phyloP scores from a whole-genome alignment of 2,797 vertebrate genomes.

The Philypnodon macrostomus region DNA sequence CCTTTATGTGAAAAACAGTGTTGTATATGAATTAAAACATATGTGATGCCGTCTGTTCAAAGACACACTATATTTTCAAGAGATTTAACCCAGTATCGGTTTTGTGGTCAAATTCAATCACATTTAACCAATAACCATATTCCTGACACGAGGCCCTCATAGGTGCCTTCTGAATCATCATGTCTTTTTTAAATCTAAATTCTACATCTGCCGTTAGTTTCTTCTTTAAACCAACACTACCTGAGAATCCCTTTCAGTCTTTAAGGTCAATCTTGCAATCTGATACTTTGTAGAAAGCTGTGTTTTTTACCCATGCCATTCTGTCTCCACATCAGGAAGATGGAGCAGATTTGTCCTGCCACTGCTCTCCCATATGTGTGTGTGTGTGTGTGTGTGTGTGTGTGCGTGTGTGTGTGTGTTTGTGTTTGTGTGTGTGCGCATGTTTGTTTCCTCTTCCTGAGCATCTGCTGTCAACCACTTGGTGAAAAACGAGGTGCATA shows the following conservation, averaged over 20 bases:
- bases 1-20: too few species aligned
- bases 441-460: slow-evolving; percentile 46
- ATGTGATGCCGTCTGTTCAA: too few species aligned
- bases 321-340: slow-evolving; percentile 40
- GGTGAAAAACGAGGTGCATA: slow-evolving; percentile 73
- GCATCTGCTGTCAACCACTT: slow-evolving; percentile 69
- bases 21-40: too few species aligned
- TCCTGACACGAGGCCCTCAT: too few species aligned
- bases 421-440: slow-evolving; percentile 27
- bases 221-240: background rate
- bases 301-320: slow-evolving; percentile 29
- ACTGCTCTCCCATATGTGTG: slow-evolving; percentile 22
- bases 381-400: background rate
- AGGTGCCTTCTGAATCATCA: too few species aligned
- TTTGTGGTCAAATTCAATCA: too few species aligned
- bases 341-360: slow-evolving; percentile 49
- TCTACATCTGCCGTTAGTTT: background rate
- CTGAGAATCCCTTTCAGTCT: background rate
- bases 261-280: slow-evolving; percentile 8
- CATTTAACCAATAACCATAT: too few species aligned
- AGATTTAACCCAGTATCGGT: too few species aligned
- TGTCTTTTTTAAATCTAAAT: too few species aligned
- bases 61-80: too few species aligned
- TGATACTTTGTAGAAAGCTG: slow-evolving; percentile 20
- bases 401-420: slow-evolving; percentile 10